Conservation (phyloP, 2,888 invertebrate species). For the Hartigia nigra region DNA sequence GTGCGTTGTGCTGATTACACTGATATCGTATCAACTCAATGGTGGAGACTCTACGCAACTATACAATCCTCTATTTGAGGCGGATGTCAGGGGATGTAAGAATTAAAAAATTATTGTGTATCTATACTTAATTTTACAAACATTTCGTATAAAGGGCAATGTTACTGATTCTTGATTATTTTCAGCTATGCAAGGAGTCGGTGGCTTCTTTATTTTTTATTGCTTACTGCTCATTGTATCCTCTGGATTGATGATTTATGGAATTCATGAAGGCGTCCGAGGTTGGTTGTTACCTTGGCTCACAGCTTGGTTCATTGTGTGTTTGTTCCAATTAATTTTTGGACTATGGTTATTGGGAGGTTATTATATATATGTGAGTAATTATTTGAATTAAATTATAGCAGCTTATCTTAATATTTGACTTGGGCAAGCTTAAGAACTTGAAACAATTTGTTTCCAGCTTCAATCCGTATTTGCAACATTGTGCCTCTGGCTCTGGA, state of each 20-base stretch:
- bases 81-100: constrained; percentile 82
- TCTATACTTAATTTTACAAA: neutral
- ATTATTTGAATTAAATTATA: neutral
- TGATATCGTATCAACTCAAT: constrained; percentile 79
- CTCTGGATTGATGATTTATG: constrained; percentile 73
- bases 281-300: constrained; percentile 89
- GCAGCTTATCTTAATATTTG: neutral
- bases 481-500: constrained; percentile 83
- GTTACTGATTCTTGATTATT: constrained; percentile 36
- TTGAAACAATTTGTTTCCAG: constrained; percentile 68
- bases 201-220: constrained; percentile 73
- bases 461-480: constrained; percentile 83
- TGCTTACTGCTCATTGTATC: constrained; percentile 70
- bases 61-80: constrained; percentile 90
- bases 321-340: constrained; percentile 81
- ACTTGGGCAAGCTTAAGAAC: constrained; percentile 1
- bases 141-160: neutral
- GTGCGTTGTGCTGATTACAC: constrained; percentile 79
- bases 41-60: constrained; percentile 93
- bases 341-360: constrained; percentile 89
- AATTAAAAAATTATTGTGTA: constrained; percentile 38
- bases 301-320: constrained; percentile 74
- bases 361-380: constrained; percentile 90
- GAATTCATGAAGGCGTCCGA: constrained; percentile 77
- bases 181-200: constrained; percentile 81